Conservation (phyloP, 30 jellyfish, hydroid and myxozoan species). For the Aurelia sp. region DNA sequence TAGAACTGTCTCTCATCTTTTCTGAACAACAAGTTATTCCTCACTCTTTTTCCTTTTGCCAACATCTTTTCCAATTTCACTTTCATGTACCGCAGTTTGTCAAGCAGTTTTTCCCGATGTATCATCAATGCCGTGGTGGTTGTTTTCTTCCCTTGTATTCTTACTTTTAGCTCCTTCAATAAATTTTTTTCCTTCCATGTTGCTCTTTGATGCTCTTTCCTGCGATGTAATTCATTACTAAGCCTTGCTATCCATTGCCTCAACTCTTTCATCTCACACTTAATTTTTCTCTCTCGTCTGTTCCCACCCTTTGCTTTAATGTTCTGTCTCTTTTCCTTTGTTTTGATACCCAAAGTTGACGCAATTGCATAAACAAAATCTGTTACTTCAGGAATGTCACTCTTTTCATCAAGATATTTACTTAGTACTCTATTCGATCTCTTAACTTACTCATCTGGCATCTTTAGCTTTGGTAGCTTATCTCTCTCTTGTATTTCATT, state of each 20-base stretch:
- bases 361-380: slow-evolving; percentile 8
- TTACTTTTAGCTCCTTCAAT: slow-evolving; percentile 3
- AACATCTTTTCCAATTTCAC: not conserved
- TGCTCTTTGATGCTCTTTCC: slow-evolving; percentile 3
- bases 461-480: slow-evolving; percentile 11
- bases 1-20: slow-evolving; percentile 21
- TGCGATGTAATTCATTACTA: slow-evolving; percentile 16
- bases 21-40: slow-evolving; percentile 12
- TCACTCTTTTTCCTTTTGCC: slow-evolving; percentile 14
- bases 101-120: slow-evolving; percentile 4
- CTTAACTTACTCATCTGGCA: slow-evolving; percentile 8
- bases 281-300: slow-evolving; percentile 11
- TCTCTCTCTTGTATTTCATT: slow-evolving; percentile 11
- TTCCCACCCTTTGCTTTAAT: slow-evolving; percentile 12
- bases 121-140: not conserved
- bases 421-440: slow-evolving; percentile 8
- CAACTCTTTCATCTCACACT: slow-evolving; percentile 13
- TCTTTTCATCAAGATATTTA: slow-evolving; percentile 2
- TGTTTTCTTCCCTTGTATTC: not conserved
- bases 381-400: slow-evolving; percentile 6
- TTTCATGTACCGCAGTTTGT: slow-evolving; percentile 5
- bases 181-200: slow-evolving; percentile 17
- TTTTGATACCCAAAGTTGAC: slow-evolving; percentile 7
- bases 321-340: slow-evolving; percentile 19
- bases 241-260: slow-evolving; percentile 15